Percentiles rank a stretch among this genome's conserved stretches.
Conservation (phyloP, 2,113 vertebrate genomes). For the Haemorhous mexicanus region DNA sequence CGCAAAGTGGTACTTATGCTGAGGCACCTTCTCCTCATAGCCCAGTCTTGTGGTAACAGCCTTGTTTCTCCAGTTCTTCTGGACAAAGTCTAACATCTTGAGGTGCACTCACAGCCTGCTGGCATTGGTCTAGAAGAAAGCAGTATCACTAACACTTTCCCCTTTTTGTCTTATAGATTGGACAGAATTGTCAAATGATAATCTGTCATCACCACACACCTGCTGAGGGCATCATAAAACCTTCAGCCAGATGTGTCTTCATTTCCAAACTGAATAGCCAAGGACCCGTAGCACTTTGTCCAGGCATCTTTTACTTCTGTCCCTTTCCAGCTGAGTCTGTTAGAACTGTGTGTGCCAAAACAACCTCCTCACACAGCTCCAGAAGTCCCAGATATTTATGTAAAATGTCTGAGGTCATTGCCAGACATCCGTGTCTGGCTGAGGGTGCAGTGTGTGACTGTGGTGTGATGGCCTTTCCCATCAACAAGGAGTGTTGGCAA, state of each 20-base stretch:
- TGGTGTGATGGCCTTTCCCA: neutral
- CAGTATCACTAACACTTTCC: neutral
- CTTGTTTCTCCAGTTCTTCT: neutral
- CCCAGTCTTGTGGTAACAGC: neutral
- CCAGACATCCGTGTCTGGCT: neutral
- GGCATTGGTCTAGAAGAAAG: neutral
- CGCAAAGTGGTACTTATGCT: neutral
- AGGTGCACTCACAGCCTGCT: neutral
- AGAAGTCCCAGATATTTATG: neutral
- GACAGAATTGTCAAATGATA: neutral
- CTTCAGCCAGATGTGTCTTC: neutral
- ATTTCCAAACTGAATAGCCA: neutral
- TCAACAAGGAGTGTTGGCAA: neutral
- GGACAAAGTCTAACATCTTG: neutral
- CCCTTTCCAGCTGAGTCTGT: neutral
- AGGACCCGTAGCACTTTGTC: neutral
- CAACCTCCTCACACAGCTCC: neutral
- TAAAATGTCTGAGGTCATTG: neutral
- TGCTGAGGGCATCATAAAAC: neutral
- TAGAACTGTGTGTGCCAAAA: neutral
- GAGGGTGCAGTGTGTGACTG: neutral
- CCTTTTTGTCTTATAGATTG: neutral
- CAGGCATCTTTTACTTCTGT: neutral
- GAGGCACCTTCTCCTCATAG: neutral
- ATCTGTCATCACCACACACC: neutral